These are phyloP conservation scores for Trachemys scripta DNA, from an alignment of 2,113 vertebrate genomes.

Conservation along the genomic window DNA sequence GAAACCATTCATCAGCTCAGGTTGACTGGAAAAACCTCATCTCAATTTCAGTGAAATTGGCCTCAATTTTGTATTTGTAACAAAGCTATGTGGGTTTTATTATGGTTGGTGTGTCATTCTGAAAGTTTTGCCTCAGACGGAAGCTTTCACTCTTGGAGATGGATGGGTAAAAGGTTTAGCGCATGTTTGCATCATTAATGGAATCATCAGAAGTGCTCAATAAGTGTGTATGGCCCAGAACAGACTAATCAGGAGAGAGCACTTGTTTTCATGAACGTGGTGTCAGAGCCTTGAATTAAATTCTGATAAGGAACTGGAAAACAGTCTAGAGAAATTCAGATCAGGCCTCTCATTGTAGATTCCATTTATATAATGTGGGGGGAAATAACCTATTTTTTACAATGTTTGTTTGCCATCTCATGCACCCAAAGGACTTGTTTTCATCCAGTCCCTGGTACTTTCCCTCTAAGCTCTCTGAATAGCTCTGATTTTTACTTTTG, in stretches of 20 bases:
- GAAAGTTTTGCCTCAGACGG: not conserved
- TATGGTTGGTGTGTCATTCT: fast-evolving
- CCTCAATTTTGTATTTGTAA: not conserved
- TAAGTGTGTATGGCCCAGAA: fast-evolving
- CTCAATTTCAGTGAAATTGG: fast-evolving
- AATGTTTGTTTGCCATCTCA: not conserved
- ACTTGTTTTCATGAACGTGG: fast-evolving
- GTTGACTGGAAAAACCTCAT: not conserved
- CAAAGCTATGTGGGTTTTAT: not conserved
- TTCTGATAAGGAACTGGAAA: not conserved
- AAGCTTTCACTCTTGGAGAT: not conserved
- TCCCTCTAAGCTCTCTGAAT: not conserved
- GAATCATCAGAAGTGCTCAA: not conserved
- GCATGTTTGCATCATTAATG: not conserved
- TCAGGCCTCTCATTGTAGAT: not conserved
- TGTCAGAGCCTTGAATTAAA: fast-evolving
- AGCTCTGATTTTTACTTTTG: not conserved
- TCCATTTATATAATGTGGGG: not conserved
- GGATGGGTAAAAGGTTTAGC: not conserved
- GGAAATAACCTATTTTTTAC: not conserved
- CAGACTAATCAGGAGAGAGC: not conserved
- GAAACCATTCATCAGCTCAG: not conserved
- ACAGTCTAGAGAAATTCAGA: fast-evolving
- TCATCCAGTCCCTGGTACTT: not conserved
- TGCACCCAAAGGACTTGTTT: not conserved